Percentiles rank a stretch among this genome's conserved stretches.
Evolutionary conservation across 2,113 vertebrate species (phyloP).

Genomic region (Elanus axillaris): DNA sequence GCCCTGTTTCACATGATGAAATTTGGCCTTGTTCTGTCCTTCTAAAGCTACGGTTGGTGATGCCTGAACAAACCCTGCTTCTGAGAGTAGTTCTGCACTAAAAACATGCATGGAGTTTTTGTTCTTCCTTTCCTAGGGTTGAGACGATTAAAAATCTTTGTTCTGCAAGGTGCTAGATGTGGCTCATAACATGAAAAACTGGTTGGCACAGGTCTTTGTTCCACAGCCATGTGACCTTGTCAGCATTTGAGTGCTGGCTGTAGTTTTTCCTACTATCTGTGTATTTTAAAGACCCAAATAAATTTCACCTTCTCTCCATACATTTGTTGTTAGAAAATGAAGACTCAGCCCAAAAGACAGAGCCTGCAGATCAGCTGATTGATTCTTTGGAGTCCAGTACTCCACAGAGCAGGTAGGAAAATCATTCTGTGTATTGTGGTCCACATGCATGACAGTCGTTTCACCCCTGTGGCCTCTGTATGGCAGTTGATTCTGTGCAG

Average conservation of each 20-base stretch:
- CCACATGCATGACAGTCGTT: neutral
- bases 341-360: conserved; percentile 39
- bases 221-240: neutral
- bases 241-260: neutral
- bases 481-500: neutral
- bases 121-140: neutral
- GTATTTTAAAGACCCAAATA: neutral
- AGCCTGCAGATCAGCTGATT: neutral
- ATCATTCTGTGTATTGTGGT: neutral
- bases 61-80: neutral
- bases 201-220: neutral
- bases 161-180: neutral
- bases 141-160: neutral
- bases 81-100: neutral
- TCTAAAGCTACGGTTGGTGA: neutral
- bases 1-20: neutral
- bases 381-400: conserved; percentile 3
- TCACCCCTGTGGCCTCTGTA: neutral
- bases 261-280: neutral
- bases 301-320: neutral
- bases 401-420: conserved; percentile 64
- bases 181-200: neutral
- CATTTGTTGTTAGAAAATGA: conserved; percentile 65
- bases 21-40: neutral
- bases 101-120: neutral